A percentile compares a stretch with the other conserved stretches of the same genome.
Conservation (phyloP, 1,140 invertebrate genomes). For the Neelides sp. region DNA sequence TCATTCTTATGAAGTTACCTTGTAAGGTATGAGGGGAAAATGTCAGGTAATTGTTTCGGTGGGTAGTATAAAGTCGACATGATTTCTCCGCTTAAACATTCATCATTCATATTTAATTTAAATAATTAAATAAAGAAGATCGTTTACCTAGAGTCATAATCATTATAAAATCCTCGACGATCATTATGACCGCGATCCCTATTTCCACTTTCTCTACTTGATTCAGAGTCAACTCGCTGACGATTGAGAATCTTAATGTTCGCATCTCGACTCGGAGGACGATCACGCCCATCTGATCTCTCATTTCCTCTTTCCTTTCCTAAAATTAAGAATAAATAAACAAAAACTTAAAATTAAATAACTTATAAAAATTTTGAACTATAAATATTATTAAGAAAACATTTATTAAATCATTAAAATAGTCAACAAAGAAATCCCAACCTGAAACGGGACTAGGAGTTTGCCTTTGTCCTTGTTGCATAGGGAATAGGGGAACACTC, state of each 20-base stretch:
- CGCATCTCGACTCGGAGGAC: not conserved
- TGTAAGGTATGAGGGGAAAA: no score
- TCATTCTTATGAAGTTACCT: no score
- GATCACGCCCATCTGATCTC: not conserved
- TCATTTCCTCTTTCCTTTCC: constrained; percentile 11
- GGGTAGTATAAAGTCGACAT: no score
- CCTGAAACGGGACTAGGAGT: constrained; percentile 20
- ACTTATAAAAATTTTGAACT: not conserved
- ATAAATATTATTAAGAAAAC: not conserved
- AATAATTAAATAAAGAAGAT: no score
- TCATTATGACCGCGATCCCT: not conserved
- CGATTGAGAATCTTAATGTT: constrained; percentile 13
- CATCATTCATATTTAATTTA: no score
- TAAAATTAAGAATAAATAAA: not conserved
- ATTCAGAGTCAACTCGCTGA: constrained; percentile 14
- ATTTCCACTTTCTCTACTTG: constrained; percentile 14
- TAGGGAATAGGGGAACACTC: not conserved
- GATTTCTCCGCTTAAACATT: no score
- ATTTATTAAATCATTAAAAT: not conserved
- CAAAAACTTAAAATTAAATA: not conserved
- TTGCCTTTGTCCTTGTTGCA: constrained; percentile 11
- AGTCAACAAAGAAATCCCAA: not conserved
- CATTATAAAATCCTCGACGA: not conserved
- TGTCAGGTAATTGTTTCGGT: no score
- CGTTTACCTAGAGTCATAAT: not conserved